These are phyloP conservation scores for Nothoprocta pentlandii DNA, from an alignment of 2,113 vertebrate genomes.

Conservation along the genomic window DNA sequence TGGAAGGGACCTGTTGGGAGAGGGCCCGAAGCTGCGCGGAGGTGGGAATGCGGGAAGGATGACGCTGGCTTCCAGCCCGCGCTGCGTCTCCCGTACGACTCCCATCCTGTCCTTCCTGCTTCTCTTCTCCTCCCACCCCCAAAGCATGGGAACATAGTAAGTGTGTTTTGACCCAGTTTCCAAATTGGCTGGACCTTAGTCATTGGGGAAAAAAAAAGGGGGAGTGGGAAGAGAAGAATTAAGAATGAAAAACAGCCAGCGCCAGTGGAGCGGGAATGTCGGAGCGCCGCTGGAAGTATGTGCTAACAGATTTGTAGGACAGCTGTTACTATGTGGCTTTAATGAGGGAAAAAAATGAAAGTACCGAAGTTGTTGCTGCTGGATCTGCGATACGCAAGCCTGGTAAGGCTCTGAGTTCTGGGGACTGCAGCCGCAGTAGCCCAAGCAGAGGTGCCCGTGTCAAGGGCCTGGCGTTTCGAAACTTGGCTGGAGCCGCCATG, in stretches of 20 bases:
- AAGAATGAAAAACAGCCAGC: background rate
- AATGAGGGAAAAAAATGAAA: background rate
- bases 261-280: background rate
- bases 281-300: background rate
- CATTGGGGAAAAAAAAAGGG: background rate
- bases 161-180: constrained; percentile 53
- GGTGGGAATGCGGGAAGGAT: background rate
- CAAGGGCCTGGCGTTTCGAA: constrained; percentile 15
- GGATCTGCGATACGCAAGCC: background rate
- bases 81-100: background rate
- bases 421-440: constrained; percentile 1
- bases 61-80: fast-evolving
- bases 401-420: background rate
- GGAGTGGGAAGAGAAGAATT: background rate
- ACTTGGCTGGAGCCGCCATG: constrained; percentile 40
- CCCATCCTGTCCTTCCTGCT: constrained; percentile 15
- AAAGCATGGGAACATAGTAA: constrained; percentile 54
- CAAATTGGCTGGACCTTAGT: constrained; percentile 43
- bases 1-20: background rate
- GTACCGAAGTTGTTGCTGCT: background rate
- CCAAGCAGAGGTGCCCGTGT: constrained; percentile 20
- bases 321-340: background rate
- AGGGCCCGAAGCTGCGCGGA: background rate
- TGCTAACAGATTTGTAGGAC: background rate
- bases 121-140: constrained; percentile 15